phyloP scores from a whole-genome alignment of 2,888 invertebrate species.

The Megastigmus dorsalis region DNA sequence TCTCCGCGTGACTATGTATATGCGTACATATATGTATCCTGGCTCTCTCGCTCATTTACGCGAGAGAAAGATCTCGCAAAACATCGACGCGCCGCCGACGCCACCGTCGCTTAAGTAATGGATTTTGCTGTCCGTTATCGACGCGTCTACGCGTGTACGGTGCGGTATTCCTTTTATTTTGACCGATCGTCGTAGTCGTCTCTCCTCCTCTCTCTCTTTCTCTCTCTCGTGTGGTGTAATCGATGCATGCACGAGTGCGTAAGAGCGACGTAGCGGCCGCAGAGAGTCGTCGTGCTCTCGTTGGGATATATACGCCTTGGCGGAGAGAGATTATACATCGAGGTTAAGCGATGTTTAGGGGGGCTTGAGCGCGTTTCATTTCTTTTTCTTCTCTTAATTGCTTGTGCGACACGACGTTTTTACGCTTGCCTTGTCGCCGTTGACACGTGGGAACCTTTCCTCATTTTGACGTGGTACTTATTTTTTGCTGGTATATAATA shows the following conservation, averaged over 20 bases:
- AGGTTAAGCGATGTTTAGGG: not conserved
- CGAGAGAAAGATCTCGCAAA: constrained; percentile 7
- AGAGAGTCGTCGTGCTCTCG: not conserved
- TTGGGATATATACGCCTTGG: too few species aligned
- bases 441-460: not conserved
- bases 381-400: not conserved
- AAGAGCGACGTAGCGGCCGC: not conserved
- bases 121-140: constrained; percentile 36
- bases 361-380: too few species aligned
- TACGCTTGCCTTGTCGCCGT: not conserved
- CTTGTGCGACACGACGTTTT: not conserved
- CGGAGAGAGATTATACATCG: too few species aligned
- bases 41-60: not conserved
- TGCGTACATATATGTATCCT: not conserved
- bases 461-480: not conserved
- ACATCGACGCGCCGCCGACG: not conserved
- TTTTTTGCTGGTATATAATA: not conserved
- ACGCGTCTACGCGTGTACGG: not conserved
- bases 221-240: not conserved
- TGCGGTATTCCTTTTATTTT: not conserved
- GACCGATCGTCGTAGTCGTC: not conserved
- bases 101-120: constrained; percentile 4
- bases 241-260: not conserved
- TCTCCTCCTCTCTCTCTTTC: too few species aligned
- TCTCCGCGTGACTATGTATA: too few species aligned